These are phyloP conservation scores for Apogon hyalosoma DNA, from an alignment of 2,797 vertebrate species.

Conservation along the genomic window DNA sequence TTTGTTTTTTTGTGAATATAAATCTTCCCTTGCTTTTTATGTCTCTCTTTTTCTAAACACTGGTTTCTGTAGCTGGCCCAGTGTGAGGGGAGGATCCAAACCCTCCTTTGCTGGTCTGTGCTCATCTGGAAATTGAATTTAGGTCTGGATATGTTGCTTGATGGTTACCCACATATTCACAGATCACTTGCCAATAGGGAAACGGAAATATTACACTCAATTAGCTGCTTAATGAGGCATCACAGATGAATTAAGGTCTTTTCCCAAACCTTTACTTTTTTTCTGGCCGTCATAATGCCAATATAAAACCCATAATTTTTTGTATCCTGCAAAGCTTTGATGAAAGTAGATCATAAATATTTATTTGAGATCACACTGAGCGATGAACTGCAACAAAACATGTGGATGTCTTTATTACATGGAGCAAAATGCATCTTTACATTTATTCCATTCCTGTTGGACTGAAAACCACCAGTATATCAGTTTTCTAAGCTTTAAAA, in stretches of 20 bases:
- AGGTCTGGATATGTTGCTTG: conserved; percentile 46
- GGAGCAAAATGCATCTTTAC: neutral
- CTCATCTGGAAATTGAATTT: conserved; percentile 62
- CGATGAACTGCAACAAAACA: neutral
- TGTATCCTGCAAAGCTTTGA: conserved; percentile 3
- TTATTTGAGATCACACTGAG: neutral
- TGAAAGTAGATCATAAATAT: neutral
- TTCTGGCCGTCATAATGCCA: conserved; percentile 41
- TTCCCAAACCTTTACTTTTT: conserved; percentile 22
- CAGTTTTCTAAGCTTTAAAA: too few species aligned
- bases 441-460: neutral
- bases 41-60: conserved; percentile 68
- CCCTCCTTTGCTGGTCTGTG: conserved; percentile 58
- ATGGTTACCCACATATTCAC: conserved; percentile 68
- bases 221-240: conserved; percentile 71
- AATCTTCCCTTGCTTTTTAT: conserved; percentile 8
- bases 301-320: neutral
- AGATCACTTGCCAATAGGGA: conserved; percentile 52
- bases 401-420: neutral
- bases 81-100: conserved; percentile 42
- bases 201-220: conserved; percentile 48
- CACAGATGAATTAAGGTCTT: conserved; percentile 52
- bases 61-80: conserved; percentile 36
- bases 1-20: conserved; percentile 40
- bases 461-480: too few species aligned